Evolutionary conservation across 2,888 invertebrate genomes (phyloP).

Genomic region (Atherix ibis): DNA sequence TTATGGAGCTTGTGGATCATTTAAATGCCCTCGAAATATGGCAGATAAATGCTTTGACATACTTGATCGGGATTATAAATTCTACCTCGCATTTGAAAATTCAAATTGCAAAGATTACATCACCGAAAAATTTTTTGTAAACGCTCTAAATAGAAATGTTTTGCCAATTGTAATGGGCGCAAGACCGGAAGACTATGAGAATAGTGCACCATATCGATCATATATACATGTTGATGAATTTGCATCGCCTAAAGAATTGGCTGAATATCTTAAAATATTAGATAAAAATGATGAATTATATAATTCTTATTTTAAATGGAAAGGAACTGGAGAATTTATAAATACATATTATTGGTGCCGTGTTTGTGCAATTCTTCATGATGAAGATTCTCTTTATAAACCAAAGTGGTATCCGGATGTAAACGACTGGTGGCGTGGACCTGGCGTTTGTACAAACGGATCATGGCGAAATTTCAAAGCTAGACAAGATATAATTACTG

Average conservation of each 20-base stretch:
- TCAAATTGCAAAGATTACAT: constrained; percentile 93
- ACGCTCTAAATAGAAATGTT: constrained; percentile 74
- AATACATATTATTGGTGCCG: constrained; percentile 73
- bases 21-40: constrained; percentile 68
- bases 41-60: constrained; percentile 75
- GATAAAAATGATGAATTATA: constrained; percentile 80
- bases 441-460: constrained; percentile 58
- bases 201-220: constrained; percentile 75
- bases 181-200: constrained; percentile 76
- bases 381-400: constrained; percentile 27
- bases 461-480: constrained; percentile 46
- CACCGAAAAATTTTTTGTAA: constrained; percentile 93
- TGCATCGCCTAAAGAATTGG: constrained; percentile 68
- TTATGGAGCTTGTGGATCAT: constrained; percentile 76
- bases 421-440: constrained; percentile 86
- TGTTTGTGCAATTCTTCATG: constrained; percentile 41
- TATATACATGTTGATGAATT: constrained; percentile 96
- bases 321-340: constrained; percentile 88
- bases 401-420: constrained; percentile 43
- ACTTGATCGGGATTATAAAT: constrained; percentile 85
- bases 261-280: constrained; percentile 67
- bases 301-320: constrained; percentile 90
- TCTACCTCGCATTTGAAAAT: constrained; percentile 93
- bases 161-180: constrained; percentile 95
- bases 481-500: constrained; percentile 30